A percentile compares a stretch with the other conserved stretches of the same genome.
phyloP scores from a whole-genome alignment of 2,797 vertebrate genomes.

The Muscicapa striata region DNA sequence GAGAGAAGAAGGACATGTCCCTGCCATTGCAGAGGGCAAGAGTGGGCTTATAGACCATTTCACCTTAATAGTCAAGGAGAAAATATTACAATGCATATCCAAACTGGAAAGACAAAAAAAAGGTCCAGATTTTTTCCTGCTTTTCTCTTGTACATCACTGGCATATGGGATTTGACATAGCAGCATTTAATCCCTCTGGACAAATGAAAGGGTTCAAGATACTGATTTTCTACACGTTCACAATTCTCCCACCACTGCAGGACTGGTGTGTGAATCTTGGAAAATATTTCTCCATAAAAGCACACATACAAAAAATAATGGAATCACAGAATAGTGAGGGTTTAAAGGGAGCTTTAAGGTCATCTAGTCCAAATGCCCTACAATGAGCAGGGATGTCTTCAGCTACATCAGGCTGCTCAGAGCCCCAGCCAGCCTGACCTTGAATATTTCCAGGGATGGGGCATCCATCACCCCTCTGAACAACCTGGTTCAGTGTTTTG shows the following conservation, averaged over 20 bases:
- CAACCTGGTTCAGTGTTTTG: not conserved
- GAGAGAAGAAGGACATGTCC: not conserved
- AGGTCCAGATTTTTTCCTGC: not conserved
- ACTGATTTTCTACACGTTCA: not conserved
- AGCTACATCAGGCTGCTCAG: not conserved
- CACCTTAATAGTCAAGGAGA: not conserved
- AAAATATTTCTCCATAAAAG: not conserved
- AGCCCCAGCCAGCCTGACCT: accelerated
- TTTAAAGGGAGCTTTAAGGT: not conserved
- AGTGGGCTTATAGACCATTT: not conserved
- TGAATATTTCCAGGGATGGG: not conserved
- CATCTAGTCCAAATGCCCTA: not conserved
- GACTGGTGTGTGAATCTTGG: not conserved
- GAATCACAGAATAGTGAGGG: not conserved
- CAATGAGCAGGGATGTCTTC: not conserved
- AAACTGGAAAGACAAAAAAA: not conserved
- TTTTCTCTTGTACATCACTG: not conserved
- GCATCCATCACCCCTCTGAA: not conserved
- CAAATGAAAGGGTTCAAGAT: not conserved
- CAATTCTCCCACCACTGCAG: not conserved
- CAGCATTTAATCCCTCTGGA: not conserved
- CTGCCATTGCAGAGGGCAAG: not conserved
- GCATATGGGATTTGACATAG: not conserved
- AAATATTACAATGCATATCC: not conserved
- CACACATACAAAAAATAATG: not conserved